Conservation (phyloP, 2,888 invertebrate species). For the Galerucella nymphaeae region DNA sequence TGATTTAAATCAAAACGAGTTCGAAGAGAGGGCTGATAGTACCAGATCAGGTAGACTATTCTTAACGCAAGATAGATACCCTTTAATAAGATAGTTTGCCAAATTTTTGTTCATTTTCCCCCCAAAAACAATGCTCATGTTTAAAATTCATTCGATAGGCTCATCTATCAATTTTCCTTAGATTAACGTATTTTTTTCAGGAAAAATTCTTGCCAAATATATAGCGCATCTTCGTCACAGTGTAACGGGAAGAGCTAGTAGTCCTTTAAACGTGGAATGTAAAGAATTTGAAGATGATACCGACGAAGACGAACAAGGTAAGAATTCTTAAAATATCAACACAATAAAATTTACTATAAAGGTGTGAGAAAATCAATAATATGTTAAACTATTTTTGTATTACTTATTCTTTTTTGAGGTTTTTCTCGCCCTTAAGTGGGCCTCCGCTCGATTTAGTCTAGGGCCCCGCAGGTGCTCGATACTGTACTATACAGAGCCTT, state of each 20-base stretch:
- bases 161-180: too few relatives aligned
- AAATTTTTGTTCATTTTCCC: background rate
- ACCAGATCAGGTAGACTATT: slow-evolving; percentile 62
- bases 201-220: slow-evolving; percentile 71
- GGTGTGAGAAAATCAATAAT: too few relatives aligned
- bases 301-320: slow-evolving; percentile 57
- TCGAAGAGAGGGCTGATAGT: slow-evolving; percentile 68
- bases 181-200: slow-evolving; percentile 52
- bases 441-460: too few relatives aligned
- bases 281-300: slow-evolving; percentile 58
- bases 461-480: too few relatives aligned
- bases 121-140: too few relatives aligned
- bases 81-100: background rate
- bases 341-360: background rate
- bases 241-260: slow-evolving; percentile 71
- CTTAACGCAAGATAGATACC: background rate
- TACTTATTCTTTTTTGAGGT: too few relatives aligned
- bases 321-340: slow-evolving; percentile 26
- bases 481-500: too few relatives aligned
- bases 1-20: slow-evolving; percentile 72
- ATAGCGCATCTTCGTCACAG: slow-evolving; percentile 71
- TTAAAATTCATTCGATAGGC: too few relatives aligned
- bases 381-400: too few relatives aligned
- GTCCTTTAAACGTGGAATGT: slow-evolving; percentile 69
- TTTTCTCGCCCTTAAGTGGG: too few relatives aligned